Base-by-base conservation (phyloP, 2,113 vertebrate genomes). In the Pseudorasbora parva region DNA sequence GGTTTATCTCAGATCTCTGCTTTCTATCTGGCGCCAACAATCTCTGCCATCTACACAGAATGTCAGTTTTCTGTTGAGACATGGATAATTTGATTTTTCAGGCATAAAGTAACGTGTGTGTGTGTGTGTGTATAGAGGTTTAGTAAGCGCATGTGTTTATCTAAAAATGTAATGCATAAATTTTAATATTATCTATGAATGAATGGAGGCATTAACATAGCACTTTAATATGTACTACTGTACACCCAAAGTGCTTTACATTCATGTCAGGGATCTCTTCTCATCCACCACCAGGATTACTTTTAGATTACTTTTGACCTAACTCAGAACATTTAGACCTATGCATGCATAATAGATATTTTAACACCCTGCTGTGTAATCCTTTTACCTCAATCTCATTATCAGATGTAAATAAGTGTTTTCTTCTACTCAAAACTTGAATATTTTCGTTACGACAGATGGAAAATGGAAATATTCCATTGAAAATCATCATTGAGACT, bases 1-100 rank as follows among this genome's bases (percentile, higher is more conserved):
- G 37, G 57, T 66, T 86, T 83, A 75, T 86, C 85, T 72, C 19
- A 43, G 0, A 54, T 62, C 68, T 47, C 77, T 60, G 81, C 45
- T 81, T 81, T 82, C 84, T 81, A 78, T 77, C 27, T 59, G 79
- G 68, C 41, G 71, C 49, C 57, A 51, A 1, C 15, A n/a, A 56
- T 85, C 76, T 77, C 27, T 57, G 17, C 82, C 41, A 57, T 82
- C 78, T 17, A 51, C 71, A 41, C 33, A 49, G 23, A 57, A 49
- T 49, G 47, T 64, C 17, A 66, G 23, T 45, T 80, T 56, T 56
- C 45, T 41, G 27, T 69, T 69, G 21, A 56, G 49, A 56, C 11
- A 10, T 49, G 23, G 41, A 30, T 49, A 43, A 49, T 41, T 86
- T 5, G 59, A 64, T 83, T 66, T 37, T 41, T 37, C 27, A 37